phyloP scores from a whole-genome alignment of 2,888 invertebrate genomes.

The Cerceris ruficornis region DNA sequence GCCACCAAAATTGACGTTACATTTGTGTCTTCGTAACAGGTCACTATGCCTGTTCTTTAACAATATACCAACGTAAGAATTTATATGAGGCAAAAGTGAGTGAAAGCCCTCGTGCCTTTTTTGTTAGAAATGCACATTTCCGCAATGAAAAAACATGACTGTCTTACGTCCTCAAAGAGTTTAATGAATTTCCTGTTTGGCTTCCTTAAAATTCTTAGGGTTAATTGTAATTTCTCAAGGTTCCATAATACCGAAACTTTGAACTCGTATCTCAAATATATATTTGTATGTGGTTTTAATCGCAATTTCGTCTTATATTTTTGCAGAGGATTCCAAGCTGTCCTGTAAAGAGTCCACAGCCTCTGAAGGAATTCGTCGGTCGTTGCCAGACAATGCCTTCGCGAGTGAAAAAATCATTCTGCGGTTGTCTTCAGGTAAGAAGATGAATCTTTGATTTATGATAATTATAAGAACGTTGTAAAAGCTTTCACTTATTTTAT shows the following conservation, averaged over 20 bases:
- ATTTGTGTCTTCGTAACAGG: conserved; percentile 26
- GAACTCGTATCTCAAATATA: no score
- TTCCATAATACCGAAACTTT: no score
- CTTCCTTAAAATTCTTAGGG: not conserved
- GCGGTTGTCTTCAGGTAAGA: conserved; percentile 92
- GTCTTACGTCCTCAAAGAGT: not conserved
- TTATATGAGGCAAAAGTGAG: conserved; percentile 29
- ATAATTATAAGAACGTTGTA: no score
- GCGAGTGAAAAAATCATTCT: conserved; percentile 83
- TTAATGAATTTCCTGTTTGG: conserved; percentile 1
- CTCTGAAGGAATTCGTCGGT: conserved; percentile 80
- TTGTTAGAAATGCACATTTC: conserved; percentile 16
- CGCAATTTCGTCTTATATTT: not conserved
- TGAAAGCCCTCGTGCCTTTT: conserved; percentile 35
- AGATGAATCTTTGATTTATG: not conserved
- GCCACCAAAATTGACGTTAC: conserved; percentile 29
- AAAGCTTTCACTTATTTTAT: no score
- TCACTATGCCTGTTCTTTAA: conserved; percentile 24
- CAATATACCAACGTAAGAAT: conserved; percentile 17
- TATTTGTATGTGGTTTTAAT: not conserved
- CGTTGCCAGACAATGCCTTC: conserved; percentile 81
- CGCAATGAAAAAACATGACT: conserved; percentile 8
- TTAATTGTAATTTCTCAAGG: not conserved
- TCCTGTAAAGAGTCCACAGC: conserved; percentile 80
- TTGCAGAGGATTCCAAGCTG: conserved; percentile 79